Conservation (phyloP, 2,888 invertebrate species). For the Sepiola atlantica region DNA sequence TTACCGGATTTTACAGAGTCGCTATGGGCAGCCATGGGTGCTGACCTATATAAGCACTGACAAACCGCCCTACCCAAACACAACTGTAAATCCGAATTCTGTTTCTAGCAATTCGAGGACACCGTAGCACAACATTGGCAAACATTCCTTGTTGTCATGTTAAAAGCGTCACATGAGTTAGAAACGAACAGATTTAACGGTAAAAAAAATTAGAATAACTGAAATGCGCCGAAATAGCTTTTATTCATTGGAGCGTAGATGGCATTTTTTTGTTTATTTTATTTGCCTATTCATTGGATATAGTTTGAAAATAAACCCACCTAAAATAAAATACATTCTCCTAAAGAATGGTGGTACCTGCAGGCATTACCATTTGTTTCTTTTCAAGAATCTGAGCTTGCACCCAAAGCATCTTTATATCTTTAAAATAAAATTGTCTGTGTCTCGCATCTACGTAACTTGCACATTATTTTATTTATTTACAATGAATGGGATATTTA, state of each 20-base stretch:
- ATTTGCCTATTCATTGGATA: no score
- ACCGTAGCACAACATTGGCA: not conserved
- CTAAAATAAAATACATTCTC: not conserved
- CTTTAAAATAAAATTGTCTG: no score
- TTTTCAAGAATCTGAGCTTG: no score
- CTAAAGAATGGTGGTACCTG: not conserved
- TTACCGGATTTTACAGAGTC: no score
- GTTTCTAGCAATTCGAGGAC: not conserved
- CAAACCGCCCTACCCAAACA: no score
- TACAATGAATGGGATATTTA: no score
- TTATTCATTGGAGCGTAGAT: not conserved
- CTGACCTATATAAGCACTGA: no score
- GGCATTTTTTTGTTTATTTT: not conserved
- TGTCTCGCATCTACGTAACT: no score
- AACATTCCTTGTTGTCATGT: not conserved
- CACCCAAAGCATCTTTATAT: no score
- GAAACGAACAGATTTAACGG: not conserved
- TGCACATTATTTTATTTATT: no score
- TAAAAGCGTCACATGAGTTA: slow-evolving; percentile 8
- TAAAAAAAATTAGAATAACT: not conserved
- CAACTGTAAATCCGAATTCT: not conserved
- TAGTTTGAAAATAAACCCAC: not conserved
- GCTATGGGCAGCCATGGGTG: no score
- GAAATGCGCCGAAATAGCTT: not conserved
- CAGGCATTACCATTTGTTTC: not conserved